Base-by-base conservation (phyloP, 2,888 invertebrate species). In the Seira musarum region DNA sequence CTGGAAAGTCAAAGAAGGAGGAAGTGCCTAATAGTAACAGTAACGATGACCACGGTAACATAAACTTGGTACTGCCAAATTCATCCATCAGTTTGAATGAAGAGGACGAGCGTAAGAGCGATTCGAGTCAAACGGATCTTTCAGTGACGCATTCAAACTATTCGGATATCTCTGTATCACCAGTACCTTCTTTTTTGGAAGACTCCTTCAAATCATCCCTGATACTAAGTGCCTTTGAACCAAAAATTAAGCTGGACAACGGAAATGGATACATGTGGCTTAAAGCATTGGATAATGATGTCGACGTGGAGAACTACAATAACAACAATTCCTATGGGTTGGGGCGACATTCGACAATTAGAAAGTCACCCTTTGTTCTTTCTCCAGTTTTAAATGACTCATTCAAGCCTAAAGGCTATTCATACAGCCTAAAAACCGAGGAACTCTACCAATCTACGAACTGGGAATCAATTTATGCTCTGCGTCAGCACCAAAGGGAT, bases 101-200 rank as follows among this genome's bases (percentile, higher is more conserved):
- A 40, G 49, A 53, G 22, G 74, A 74, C 8, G 25, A 66, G 35
- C 25, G 35, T 25, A 30, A 63, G 13, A 77, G 69, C 30, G 53
- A 64, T n/a, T 69, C 69, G 6, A 63, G 72, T 64, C 64, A 64
- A 15, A 72, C 72, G 5, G 72, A 72, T 64, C 72, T 72, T 49
- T 72, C 72, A 64, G 61, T 61, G 15, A 46, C 19, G 19, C 63
- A 63, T 25, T 64, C 13, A 2, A 24, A 57, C 40, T 65, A 65
- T 46, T 66, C 66, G n/a, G 73, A 66, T 8, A 6, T 66, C 8
- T 73, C 73, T 35, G 65, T 66, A 5, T 73, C 73, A 5, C 73
- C 73, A n/a, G 73, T 73, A 6, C 73, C 73, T 0, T 73, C 73
- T 2, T 57, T 64, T 0, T 19, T 66, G 8, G 66, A 61, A 13